Evolutionary conservation across 2,797 vertebrate genomes (phyloP).

Genomic region (Acrossocheilus wenchowensis): DNA sequence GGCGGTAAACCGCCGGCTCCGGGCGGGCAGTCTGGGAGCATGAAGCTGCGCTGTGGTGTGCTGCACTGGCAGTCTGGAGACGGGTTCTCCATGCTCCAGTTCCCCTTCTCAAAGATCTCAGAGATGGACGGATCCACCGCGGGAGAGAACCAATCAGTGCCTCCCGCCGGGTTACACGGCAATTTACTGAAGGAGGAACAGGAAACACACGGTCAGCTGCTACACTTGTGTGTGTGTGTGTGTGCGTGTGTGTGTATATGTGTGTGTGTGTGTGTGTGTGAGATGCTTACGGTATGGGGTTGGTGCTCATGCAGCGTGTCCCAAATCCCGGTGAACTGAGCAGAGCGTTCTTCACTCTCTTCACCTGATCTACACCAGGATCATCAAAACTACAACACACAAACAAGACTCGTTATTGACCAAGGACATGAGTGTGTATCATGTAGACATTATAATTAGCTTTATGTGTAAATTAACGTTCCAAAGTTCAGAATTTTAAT

Average conservation of each 20-base stretch:
- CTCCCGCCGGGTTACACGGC: slow-evolving; percentile 67
- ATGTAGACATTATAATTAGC: not conserved
- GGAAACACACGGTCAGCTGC: slow-evolving; percentile 2
- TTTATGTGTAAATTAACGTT: not conserved
- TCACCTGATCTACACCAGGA: slow-evolving; percentile 78
- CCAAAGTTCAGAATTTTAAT: not conserved
- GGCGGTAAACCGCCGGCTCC: slow-evolving; percentile 93
- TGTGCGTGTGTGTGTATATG: not conserved
- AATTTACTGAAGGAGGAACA: slow-evolving; percentile 65
- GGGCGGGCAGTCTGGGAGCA: slow-evolving; percentile 89
- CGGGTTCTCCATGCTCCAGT: slow-evolving; percentile 93
- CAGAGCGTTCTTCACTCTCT: slow-evolving; percentile 83
- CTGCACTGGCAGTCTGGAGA: slow-evolving; percentile 92
- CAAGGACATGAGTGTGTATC: no score
- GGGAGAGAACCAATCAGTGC: slow-evolving; percentile 84
- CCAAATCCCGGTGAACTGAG: slow-evolving; percentile 91
- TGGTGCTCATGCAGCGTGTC: slow-evolving; percentile 90
- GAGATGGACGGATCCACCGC: slow-evolving; percentile 79
- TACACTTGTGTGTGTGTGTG: not conserved
- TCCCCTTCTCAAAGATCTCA: slow-evolving; percentile 87
- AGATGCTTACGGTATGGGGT: slow-evolving; percentile 89
- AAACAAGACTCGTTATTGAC: not conserved
- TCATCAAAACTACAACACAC: slow-evolving; percentile 83
- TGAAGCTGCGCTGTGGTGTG: slow-evolving; percentile 83
- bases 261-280: slow-evolving; percentile 7